These are phyloP conservation scores for Sebastes oblongus DNA, from an alignment of 2,797 vertebrate species.

Conservation along the genomic window DNA sequence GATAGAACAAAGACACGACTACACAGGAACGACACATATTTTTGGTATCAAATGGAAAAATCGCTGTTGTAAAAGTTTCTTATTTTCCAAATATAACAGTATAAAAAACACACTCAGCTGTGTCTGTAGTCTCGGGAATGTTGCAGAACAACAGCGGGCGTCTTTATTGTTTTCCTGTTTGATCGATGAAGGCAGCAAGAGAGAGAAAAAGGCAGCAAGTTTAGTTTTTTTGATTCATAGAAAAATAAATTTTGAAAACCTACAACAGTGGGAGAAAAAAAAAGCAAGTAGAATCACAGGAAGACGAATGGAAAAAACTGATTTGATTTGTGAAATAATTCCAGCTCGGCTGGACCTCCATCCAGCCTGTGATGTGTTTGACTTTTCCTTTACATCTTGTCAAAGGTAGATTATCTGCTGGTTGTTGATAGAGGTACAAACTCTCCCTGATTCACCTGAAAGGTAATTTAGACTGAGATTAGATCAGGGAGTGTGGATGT, in stretches of 20 bases:
- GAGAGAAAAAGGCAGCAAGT: not conserved
- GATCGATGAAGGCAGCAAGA: conserved; percentile 28
- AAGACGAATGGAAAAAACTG: not conserved
- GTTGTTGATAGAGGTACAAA: not conserved
- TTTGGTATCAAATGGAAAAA: conserved; percentile 75
- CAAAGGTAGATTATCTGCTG: conserved; percentile 24
- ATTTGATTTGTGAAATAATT: not conserved
- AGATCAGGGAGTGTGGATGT: not conserved
- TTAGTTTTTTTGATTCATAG: conserved; percentile 1
- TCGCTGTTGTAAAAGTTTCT: conserved; percentile 1
- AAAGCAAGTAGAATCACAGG: not conserved
- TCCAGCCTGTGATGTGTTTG: not conserved
- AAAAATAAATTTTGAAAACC: conserved; percentile 41
- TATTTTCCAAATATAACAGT: not conserved
- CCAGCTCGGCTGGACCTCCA: not conserved
- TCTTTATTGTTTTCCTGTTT: not conserved
- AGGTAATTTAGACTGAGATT: not conserved
- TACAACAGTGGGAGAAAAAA: not conserved
- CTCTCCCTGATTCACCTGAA: not conserved
- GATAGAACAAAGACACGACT: conserved; percentile 56
- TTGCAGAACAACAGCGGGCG: not conserved
- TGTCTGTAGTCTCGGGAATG: conserved; percentile 37
- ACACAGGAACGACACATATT: conserved; percentile 63
- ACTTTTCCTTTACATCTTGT: not conserved
- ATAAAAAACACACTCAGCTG: conserved; percentile 9